Percentiles rank a stretch among this genome's conserved stretches.
Conservation (phyloP, 64 coral and sea anemone genomes). For the Pachyseris speciosa region DNA sequence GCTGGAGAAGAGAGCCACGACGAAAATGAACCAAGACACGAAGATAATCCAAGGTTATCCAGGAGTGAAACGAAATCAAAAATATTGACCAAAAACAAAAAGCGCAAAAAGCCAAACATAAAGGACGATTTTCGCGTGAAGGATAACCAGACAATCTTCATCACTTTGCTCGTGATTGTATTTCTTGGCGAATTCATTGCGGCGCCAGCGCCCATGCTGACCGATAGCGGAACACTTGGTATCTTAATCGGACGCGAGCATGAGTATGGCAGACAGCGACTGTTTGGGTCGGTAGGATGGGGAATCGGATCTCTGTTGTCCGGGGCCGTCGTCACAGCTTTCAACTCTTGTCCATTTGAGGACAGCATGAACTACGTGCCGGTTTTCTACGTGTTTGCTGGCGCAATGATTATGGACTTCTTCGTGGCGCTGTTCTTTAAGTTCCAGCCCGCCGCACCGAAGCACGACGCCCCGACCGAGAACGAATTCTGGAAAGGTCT, state of each 20-base stretch:
- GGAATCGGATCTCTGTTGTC: slow-evolving; percentile 77
- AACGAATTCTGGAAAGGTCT: slow-evolving; percentile 63
- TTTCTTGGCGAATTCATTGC: slow-evolving; percentile 84
- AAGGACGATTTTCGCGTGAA: slow-evolving; percentile 83
- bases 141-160: slow-evolving; percentile 80
- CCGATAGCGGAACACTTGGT: slow-evolving; percentile 80
- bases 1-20: not conserved
- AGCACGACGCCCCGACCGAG: slow-evolving; percentile 9
- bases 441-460: slow-evolving; percentile 9
- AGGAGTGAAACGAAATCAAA: slow-evolving; percentile 20
- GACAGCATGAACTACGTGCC: slow-evolving; percentile 91
- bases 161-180: slow-evolving; percentile 76
- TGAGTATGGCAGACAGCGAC: slow-evolving; percentile 77
- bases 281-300: slow-evolving; percentile 91
- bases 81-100: slow-evolving; percentile 63
- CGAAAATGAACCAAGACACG: not conserved
- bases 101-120: slow-evolving; percentile 56
- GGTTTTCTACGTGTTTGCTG: slow-evolving; percentile 85
- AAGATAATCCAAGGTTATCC: not conserved
- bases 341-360: slow-evolving; percentile 84
- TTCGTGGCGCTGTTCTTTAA: slow-evolving; percentile 79
- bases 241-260: slow-evolving; percentile 75
- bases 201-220: slow-evolving; percentile 85
- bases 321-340: slow-evolving; percentile 78
- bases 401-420: slow-evolving; percentile 72